Evolutionary conservation across 2,888 invertebrate species (phyloP), one percentile per base, ranked within the genome.

Genomic region (Melinaea menophilus): DNA sequence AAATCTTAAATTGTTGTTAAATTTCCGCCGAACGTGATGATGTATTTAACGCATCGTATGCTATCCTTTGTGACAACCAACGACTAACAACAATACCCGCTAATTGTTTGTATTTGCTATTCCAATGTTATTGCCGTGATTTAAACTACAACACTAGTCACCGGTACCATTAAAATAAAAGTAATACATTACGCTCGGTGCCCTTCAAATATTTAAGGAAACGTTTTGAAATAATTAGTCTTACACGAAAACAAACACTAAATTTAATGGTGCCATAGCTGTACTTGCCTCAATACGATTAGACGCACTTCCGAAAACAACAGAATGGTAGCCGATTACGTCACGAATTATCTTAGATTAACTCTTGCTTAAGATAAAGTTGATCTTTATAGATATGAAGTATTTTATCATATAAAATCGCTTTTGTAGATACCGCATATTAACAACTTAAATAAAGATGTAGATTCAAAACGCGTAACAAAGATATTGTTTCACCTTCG

Each of bases 71-170:
- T 80, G 78, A 75, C 70, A 75, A 70, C 75, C 72, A 72, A 74
- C 75, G 73, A 74, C 72, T 70, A 71, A 63, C 72, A 72, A 75
- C 80, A 75, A 77, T 74, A 72, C 71, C 54, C 63, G 71, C 76
- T 79, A 80, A 82, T 80, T 79, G 76, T 77, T 76, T 76, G 72
- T 75, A 70, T 73, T 78, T 71, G 72, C 74, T 75, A 72, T 71
- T 67, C 65, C 64, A 58, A 73, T 71, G 67, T 71, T 74, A 72
- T 74, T 72, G 69, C 55, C 5, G 11, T 31, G n/a, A 55, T 13
- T 31, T 31, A 51, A 4, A 51, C 31, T 9, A 51, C 51, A 51
- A 51, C 22, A 51, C 31, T 31, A 11, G 31, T 51, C 31, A 48
- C 22, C 13, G 7, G 51, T 31, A 31, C 51, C n/a, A 51, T 31